Conservation (phyloP, 2,888 invertebrate species). For the Spialia ferax region DNA sequence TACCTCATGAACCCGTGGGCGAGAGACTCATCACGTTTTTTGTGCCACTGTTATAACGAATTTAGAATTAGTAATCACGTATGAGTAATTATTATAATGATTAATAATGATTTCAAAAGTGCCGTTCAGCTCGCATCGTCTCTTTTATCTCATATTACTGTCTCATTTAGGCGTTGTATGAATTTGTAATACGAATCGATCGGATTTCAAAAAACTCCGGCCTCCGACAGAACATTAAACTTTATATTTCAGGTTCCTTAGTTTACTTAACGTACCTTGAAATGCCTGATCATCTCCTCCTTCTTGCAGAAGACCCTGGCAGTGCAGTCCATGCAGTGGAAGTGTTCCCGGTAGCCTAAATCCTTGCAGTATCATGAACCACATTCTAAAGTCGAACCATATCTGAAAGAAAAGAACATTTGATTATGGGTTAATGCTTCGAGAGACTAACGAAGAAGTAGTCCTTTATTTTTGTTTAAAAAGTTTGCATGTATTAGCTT, state of each 20-base stretch:
- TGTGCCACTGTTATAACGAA: slow-evolving; percentile 93
- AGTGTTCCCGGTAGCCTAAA: slow-evolving; percentile 97
- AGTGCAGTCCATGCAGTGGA: slow-evolving; percentile 93
- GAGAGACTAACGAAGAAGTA: no score
- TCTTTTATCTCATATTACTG: no score
- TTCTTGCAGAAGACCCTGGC: slow-evolving; percentile 98
- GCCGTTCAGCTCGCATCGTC: no score
- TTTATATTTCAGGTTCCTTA: not conserved
- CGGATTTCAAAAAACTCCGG: not conserved
- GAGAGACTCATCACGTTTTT: slow-evolving; percentile 98
- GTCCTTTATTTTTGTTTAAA: no score
- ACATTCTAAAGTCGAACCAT: slow-evolving; percentile 93
- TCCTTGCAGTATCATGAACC: slow-evolving; percentile 95
- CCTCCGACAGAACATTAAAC: no score
- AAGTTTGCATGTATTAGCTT: no score
- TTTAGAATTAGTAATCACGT: not conserved
- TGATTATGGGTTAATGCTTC: not conserved
- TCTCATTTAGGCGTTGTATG: no score
- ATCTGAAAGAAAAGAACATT: slow-evolving; percentile 67
- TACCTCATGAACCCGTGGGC: slow-evolving; percentile 98
- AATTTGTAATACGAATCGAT: no score
- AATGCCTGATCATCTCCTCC: slow-evolving; percentile 99
- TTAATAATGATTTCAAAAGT: no score
- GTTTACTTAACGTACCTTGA: slow-evolving; percentile 87
- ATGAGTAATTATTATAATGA: not conserved